Percentiles rank a stretch among this genome's conserved stretches.
These are phyloP conservation scores for Triplophysa tibetana DNA, from an alignment of 2,113 vertebrate species.

Conservation along the genomic window DNA sequence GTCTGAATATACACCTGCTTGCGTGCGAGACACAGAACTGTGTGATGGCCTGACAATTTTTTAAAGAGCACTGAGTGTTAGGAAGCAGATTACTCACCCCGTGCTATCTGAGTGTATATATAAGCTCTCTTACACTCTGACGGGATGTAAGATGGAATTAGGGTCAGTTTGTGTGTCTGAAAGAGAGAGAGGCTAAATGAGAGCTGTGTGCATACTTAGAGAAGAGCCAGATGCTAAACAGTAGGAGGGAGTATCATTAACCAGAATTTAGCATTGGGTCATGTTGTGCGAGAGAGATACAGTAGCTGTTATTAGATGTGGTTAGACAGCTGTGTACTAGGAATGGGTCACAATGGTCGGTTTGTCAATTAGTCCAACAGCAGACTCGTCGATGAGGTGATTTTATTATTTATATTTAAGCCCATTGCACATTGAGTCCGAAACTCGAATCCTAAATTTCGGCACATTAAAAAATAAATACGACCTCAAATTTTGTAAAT, in stretches of 20 bases:
- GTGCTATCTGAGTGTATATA: neutral
- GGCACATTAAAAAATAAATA: too few relatives aligned
- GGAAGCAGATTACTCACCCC: conserved; percentile 10
- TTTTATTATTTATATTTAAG: too few relatives aligned
- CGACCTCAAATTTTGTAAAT: too few relatives aligned
- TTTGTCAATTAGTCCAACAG: too few relatives aligned
- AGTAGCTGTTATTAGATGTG: conserved; percentile 1
- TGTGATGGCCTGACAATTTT: neutral
- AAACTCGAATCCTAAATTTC: too few relatives aligned
- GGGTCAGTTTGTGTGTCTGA: conserved; percentile 38
- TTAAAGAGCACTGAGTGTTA: neutral
- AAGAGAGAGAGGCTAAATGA: conserved; percentile 37
- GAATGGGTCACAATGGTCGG: too few relatives aligned
- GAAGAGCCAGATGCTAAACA: conserved; percentile 47
- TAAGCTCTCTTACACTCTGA: conserved; percentile 28
- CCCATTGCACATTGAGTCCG: too few relatives aligned
- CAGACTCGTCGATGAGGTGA: too few relatives aligned
- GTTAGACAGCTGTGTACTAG: neutral
- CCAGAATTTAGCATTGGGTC: neutral
- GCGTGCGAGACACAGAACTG: neutral
- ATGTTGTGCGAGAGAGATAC: neutral
- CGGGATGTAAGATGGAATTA: conserved; percentile 43
- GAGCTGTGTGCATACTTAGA: conserved; percentile 23
- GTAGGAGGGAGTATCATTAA: conserved; percentile 34
- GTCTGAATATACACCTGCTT: conserved; percentile 11